Base-by-base conservation (phyloP, 2,797 vertebrate species). In the Muraenolepis orangiensis region DNA sequence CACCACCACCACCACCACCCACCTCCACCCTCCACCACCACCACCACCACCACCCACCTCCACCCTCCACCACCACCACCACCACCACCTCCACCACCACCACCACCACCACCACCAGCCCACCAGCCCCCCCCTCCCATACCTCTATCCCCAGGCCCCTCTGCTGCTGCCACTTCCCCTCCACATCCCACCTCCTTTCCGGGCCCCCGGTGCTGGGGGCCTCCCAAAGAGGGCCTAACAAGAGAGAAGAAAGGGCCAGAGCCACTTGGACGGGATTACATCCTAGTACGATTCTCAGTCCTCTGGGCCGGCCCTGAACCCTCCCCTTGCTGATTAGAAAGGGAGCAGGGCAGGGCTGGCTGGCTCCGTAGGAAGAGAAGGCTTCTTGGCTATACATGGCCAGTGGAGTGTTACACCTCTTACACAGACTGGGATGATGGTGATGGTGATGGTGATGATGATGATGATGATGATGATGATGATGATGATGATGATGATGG, bases 181-280 rank as follows among this genome's bases (percentile, higher is more conserved):
- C 94, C 93, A 94, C 87, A 91, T 91, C 91, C 92, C 81, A 74
- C 72, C 86, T 95, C 89, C 90, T 86, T 93, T 90, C 84, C 93
- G 83, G 88, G 90, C 95, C 93, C 93, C 90, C 89, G 95, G 92
- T 82, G 89, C 89, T 4, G 42, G 42, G 92, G 89, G 81, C 82
- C 91, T 91, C 89, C 94, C 93, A 94, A 92, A 94, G 93, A 84
- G 92, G 92, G 91, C 91, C 92, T 94, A 94, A 96, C 93, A 90
- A 89, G 89, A 89, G 86, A 90, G 87, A 91, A 92, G 93, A 94
- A 95, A 94, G 93, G 90, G 88, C 87, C 90, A 89, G 88, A 93
- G 92, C 92, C 87, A 91, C 91, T 95, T 93, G 93, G 93, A 93
- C 91, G 85, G 92, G 91, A 92, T 93, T 94, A 94, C 93, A 94